Conservation (phyloP, 1,140 invertebrate species). For the Lysiphlebus fabarum region DNA sequence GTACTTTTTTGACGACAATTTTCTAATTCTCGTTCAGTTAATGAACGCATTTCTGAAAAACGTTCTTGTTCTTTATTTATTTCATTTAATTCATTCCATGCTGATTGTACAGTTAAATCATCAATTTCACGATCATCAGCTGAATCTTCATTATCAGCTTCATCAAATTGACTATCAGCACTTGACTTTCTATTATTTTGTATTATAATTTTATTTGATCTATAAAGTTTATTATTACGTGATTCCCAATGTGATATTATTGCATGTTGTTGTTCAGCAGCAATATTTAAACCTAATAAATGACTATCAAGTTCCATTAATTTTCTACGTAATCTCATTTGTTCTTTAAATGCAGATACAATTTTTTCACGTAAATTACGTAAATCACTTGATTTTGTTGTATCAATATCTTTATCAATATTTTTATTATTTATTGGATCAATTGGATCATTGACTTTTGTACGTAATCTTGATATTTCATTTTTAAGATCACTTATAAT, state of each 20-base stretch:
- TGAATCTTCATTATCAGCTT: constrained; percentile 45
- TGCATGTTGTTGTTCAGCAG: constrained; percentile 80
- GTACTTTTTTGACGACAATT: constrained; percentile 70
- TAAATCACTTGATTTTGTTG: constrained; percentile 57
- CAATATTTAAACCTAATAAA: constrained; percentile 75
- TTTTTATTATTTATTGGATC: constrained; percentile 54
- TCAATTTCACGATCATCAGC: constrained; percentile 58
- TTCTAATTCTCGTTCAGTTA: constrained; percentile 77
- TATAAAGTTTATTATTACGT: constrained; percentile 71
- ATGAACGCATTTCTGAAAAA: constrained; percentile 69
- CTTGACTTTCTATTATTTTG: constrained; percentile 47
- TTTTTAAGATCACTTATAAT: constrained; percentile 79
- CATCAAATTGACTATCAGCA: constrained; percentile 59
- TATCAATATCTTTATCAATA: constrained; percentile 19
- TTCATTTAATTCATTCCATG: constrained; percentile 78
- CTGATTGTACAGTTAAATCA: constrained; percentile 74
- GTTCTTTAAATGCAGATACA: constrained; percentile 82
- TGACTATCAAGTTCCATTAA: constrained; percentile 86
- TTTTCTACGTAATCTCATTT: constrained; percentile 80
- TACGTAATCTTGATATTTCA: constrained; percentile 78
- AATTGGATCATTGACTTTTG: constrained; percentile 71
- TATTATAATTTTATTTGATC: constrained; percentile 52
- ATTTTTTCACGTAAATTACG: constrained; percentile 77
- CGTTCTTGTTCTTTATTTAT: constrained; percentile 82
- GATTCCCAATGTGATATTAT: constrained; percentile 85